phyloP scores from a whole-genome alignment of 2,113 vertebrate species.

The Paedocypris sp. region DNA sequence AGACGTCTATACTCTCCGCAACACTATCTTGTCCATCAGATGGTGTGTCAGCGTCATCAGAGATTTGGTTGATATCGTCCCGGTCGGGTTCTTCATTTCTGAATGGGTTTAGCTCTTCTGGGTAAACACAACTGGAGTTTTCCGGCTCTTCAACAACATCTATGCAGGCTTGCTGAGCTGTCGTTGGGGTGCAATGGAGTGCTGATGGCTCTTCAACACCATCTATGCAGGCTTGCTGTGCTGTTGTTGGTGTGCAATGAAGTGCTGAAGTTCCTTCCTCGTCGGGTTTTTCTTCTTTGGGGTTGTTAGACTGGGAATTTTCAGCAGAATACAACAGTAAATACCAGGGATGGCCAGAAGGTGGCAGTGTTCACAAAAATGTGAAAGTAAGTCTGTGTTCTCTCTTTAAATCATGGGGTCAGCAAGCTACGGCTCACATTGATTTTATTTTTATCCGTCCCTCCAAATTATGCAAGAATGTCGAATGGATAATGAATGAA shows the following conservation, averaged over 20 bases:
- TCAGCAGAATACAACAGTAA: neutral
- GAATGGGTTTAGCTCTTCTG: neutral
- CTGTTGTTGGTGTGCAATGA: neutral
- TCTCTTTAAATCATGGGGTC: no score
- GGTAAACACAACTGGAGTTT: neutral
- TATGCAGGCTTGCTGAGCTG: neutral
- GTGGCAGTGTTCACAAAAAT: neutral
- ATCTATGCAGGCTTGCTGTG: neutral
- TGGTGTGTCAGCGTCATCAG: neutral
- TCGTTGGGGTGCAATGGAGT: no score
- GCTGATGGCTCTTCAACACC: neutral
- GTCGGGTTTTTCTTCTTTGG: neutral
- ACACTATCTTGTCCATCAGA: neutral
- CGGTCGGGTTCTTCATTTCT: neutral
- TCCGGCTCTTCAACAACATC: neutral
- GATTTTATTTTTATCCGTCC: no score
- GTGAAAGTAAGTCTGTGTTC: no score
- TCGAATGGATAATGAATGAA: no score
- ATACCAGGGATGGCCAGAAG: neutral
- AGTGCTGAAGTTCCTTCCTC: neutral
- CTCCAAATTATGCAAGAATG: no score
- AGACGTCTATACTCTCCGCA: neutral
- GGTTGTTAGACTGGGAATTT: slow-evolving; percentile 6
- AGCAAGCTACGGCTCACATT: no score
- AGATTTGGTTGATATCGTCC: neutral